These are phyloP conservation scores for Rhyacophila evoluta DNA, from an alignment of 2,888 invertebrate genomes.

Conservation along the genomic window DNA sequence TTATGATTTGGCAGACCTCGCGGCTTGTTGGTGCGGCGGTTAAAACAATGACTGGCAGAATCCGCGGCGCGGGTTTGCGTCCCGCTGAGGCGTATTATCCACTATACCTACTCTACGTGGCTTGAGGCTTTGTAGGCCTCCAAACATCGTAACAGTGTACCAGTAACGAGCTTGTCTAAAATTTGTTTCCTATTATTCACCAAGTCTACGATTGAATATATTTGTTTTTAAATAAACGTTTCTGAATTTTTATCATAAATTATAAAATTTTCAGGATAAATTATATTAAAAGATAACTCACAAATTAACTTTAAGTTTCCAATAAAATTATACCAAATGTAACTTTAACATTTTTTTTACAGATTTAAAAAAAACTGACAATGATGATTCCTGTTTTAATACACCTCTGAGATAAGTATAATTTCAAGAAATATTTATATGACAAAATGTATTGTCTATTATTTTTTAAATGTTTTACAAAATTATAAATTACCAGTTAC, in stretches of 20 bases:
- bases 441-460: too few relatives aligned
- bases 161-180: slow-evolving; percentile 28
- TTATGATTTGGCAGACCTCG: slow-evolving; percentile 43
- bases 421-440: too few relatives aligned
- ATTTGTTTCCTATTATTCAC: slow-evolving; percentile 13
- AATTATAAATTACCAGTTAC: too few relatives aligned
- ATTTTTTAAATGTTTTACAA: too few relatives aligned
- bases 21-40: slow-evolving; percentile 51
- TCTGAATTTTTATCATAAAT: neutral
- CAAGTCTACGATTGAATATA: slow-evolving; percentile 6
- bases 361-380: too few relatives aligned
- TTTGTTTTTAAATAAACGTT: slow-evolving; percentile 5
- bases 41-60: slow-evolving; percentile 55
- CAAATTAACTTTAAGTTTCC: too few relatives aligned
- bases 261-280: too few relatives aligned
- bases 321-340: too few relatives aligned
- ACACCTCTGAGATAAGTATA: too few relatives aligned
- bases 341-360: too few relatives aligned
- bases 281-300: too few relatives aligned
- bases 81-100: slow-evolving; percentile 53
- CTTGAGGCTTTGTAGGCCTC: slow-evolving; percentile 12
- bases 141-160: slow-evolving; percentile 19
- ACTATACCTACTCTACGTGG: slow-evolving; percentile 25
- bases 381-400: too few relatives aligned
- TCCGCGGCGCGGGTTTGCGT: slow-evolving; percentile 48